Conservation (phyloP, 2,797 vertebrate species). For the Scyliorhinus canicula region DNA sequence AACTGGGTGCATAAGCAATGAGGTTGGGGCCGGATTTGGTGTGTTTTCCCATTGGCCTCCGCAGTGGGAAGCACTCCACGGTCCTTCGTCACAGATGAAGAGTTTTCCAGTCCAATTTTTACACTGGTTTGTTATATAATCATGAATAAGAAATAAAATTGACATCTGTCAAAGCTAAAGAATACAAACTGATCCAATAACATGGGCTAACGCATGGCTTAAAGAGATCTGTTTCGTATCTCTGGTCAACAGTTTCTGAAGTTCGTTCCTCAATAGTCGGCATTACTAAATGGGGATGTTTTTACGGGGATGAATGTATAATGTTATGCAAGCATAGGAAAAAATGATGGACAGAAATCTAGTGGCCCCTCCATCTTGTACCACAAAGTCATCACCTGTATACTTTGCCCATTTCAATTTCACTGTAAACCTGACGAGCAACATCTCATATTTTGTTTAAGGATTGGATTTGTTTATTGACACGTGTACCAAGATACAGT, state of each 20-base stretch:
- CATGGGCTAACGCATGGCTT: neutral
- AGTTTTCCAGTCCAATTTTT: neutral
- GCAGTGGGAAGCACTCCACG: too few relatives aligned
- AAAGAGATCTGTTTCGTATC: neutral
- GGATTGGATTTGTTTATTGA: too few relatives aligned
- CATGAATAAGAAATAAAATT: neutral
- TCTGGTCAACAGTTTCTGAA: neutral
- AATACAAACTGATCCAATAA: neutral
- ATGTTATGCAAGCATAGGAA: neutral
- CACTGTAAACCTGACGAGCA: neutral
- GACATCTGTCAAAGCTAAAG: neutral
- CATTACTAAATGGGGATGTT: neutral
- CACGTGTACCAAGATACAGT: too few relatives aligned
- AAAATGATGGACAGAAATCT: neutral
- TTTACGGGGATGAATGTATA: neutral
- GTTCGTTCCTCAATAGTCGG: neutral
- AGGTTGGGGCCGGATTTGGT: too few relatives aligned
- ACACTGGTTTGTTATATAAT: neutral
- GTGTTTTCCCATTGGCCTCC: too few relatives aligned
- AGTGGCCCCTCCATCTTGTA: neutral
- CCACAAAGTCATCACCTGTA: too few relatives aligned
- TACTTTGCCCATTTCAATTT: too few relatives aligned
- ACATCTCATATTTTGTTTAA: neutral
- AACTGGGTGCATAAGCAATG: too few relatives aligned
- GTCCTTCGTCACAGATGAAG: too few relatives aligned